Conservation (phyloP, 2,888 invertebrate species). For the Tachina lurida region DNA sequence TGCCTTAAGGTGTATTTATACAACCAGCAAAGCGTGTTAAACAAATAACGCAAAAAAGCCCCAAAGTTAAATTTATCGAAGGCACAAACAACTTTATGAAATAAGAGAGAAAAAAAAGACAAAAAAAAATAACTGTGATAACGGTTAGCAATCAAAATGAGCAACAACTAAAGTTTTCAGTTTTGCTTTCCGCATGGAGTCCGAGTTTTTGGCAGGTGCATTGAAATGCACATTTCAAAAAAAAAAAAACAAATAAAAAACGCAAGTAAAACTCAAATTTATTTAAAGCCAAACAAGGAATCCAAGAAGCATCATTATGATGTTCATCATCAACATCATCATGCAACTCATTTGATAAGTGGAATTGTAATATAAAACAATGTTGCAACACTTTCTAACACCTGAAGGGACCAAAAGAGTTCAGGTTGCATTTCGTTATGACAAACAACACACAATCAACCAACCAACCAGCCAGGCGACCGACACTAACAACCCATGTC, state of each 20-base stretch:
- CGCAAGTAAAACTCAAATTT: not conserved
- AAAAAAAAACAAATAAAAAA: not conserved
- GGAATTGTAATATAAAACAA: constrained; percentile 51
- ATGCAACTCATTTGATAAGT: constrained; percentile 34
- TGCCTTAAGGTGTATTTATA: constrained; percentile 54
- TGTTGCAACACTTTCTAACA: constrained; percentile 63
- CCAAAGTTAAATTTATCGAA: constrained; percentile 25
- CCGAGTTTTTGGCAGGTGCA: constrained; percentile 59
- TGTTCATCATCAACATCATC: constrained; percentile 13
- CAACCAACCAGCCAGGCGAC: not conserved
- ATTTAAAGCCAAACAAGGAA: constrained; percentile 26
- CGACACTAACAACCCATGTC: constrained; percentile 25
- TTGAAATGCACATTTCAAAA: constrained; percentile 53
- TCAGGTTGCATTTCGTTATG: not conserved
- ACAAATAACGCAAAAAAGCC: constrained; percentile 57
- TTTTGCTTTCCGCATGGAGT: constrained; percentile 19
- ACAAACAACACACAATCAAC: not conserved
- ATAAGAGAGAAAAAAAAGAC: not conserved
- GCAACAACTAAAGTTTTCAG: constrained; percentile 22
- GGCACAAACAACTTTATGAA: not conserved
- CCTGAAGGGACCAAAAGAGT: not conserved
- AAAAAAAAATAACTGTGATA: constrained; percentile 66
- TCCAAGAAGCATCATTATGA: constrained; percentile 25
- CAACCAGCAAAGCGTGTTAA: constrained; percentile 65
- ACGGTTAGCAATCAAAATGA: constrained; percentile 66